phyloP scores from a whole-genome alignment of 2,888 invertebrate genomes.

The Eubasilissa splendida region DNA sequence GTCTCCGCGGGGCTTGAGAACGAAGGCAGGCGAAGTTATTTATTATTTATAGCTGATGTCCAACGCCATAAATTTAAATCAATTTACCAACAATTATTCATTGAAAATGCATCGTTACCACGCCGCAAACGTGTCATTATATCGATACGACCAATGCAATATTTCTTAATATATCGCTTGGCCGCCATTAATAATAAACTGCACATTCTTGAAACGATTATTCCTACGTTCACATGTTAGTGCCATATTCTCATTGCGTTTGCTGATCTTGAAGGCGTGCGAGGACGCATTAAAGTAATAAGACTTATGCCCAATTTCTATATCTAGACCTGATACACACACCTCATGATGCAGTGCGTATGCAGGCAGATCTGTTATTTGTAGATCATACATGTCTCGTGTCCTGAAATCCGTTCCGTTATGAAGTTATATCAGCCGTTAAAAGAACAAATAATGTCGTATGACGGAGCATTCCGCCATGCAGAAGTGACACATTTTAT shows the following conservation, averaged over 20 bases:
- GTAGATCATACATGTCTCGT: constrained; percentile 6
- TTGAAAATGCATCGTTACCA: constrained; percentile 16
- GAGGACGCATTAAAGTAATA: not conserved
- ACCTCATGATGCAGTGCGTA: too few relatives aligned
- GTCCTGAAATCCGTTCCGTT: constrained; percentile 11
- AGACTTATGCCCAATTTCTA: too few relatives aligned
- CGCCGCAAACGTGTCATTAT: constrained; percentile 34
- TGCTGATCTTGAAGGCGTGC: constrained; percentile 1
- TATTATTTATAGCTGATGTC: not conserved
- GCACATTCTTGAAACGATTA: constrained; percentile 14
- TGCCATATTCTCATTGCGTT: constrained; percentile 1
- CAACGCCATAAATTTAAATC: constrained; percentile 19
- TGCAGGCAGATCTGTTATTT: too few relatives aligned
- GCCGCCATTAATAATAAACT: constrained; percentile 20
- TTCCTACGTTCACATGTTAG: not conserved
- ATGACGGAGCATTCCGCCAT: constrained; percentile 25
- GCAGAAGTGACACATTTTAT: constrained; percentile 34
- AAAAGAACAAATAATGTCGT: constrained; percentile 27
- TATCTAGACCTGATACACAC: too few relatives aligned
- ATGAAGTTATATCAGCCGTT: constrained; percentile 36
- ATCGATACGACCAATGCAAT: constrained; percentile 18
- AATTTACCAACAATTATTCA: constrained; percentile 30
- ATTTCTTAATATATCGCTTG: constrained; percentile 5
- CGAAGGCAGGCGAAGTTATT: too few relatives aligned
- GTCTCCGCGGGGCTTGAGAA: too few relatives aligned